These are phyloP conservation scores for Theodoxus fluviatilis DNA, from an alignment of 2,888 invertebrate species.

Conservation along the genomic window DNA sequence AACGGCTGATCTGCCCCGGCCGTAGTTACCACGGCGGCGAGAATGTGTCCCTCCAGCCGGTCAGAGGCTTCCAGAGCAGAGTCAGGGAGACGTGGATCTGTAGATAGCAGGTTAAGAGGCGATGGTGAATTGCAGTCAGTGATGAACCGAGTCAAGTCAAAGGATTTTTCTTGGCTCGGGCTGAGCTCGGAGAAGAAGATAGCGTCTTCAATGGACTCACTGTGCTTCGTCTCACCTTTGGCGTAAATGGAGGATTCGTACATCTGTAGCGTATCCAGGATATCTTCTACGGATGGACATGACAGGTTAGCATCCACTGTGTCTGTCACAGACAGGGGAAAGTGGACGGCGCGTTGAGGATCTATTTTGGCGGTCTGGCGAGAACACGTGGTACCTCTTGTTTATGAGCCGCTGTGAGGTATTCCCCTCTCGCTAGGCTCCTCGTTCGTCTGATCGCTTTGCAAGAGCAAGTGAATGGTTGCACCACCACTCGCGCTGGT, in stretches of 20 bases:
- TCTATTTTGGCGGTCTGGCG: conserved; percentile 29
- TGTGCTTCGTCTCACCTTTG: conserved; percentile 36
- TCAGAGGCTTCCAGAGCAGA: too few relatives aligned
- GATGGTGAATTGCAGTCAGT: conserved; percentile 15
- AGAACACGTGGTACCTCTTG: conserved; percentile 23
- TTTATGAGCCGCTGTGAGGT: background rate
- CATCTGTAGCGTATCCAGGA: conserved; percentile 37
- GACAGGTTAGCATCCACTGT: conserved; percentile 23
- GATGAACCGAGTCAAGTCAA: conserved; percentile 29
- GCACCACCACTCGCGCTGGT: background rate
- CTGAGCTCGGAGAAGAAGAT: conserved; percentile 30
- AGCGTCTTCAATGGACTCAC: conserved; percentile 30
- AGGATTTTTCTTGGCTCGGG: conserved; percentile 31
- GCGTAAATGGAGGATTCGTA: conserved; percentile 32
- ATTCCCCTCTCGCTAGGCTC: background rate
- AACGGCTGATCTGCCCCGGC: background rate
- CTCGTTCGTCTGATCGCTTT: background rate
- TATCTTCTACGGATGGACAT: conserved; percentile 35
- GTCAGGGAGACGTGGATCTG: too few relatives aligned
- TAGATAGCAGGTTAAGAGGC: conserved; percentile 24
- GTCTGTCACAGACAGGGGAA: conserved; percentile 26
- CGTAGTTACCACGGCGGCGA: too few relatives aligned
- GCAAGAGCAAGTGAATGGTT: conserved; percentile 19
- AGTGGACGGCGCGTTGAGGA: conserved; percentile 11
- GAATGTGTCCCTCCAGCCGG: too few relatives aligned